Percentiles rank a stretch among this genome's conserved stretches.
phyloP scores from a whole-genome alignment of 2,113 vertebrate genomes.

The Tupaia tana region DNA sequence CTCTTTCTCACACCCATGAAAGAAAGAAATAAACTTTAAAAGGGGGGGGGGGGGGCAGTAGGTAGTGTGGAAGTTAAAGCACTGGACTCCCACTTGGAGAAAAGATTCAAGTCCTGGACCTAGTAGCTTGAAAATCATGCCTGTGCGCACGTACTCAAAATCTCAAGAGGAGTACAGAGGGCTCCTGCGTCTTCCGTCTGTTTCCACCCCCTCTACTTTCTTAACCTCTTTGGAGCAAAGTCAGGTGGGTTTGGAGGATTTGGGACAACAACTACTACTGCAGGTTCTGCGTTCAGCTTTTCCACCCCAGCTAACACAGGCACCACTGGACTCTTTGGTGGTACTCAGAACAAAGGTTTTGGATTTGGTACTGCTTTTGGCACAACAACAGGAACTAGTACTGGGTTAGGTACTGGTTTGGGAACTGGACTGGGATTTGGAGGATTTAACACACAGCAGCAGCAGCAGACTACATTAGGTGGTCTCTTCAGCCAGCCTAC shows the following conservation, averaged over 20 bases:
- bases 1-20: too few species aligned
- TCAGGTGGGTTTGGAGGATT: conserved; percentile 97
- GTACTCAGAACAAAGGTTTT: conserved; percentile 96
- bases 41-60: too few species aligned
- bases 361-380: conserved; percentile 95
- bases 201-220: too few species aligned
- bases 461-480: conserved; percentile 85
- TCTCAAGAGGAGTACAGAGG: not conserved
- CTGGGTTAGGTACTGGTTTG: conserved; percentile 92
- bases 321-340: conserved; percentile 91
- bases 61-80: too few species aligned
- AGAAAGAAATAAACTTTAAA: too few species aligned
- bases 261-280: conserved; percentile 91
- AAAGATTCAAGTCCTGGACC: too few species aligned
- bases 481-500: too few species aligned
- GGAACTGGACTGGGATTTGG: conserved; percentile 93
- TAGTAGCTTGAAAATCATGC: too few species aligned
- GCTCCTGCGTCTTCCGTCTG: too few species aligned
- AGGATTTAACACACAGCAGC: conserved; percentile 93
- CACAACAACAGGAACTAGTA: conserved; percentile 86
- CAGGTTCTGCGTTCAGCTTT: conserved; percentile 93
- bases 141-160: too few species aligned
- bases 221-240: too few species aligned
- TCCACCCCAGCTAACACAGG: conserved; percentile 92
- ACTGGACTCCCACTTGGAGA: too few species aligned